Conservation (phyloP, 2,888 invertebrate genomes). For the Xanthorhoe designata region DNA sequence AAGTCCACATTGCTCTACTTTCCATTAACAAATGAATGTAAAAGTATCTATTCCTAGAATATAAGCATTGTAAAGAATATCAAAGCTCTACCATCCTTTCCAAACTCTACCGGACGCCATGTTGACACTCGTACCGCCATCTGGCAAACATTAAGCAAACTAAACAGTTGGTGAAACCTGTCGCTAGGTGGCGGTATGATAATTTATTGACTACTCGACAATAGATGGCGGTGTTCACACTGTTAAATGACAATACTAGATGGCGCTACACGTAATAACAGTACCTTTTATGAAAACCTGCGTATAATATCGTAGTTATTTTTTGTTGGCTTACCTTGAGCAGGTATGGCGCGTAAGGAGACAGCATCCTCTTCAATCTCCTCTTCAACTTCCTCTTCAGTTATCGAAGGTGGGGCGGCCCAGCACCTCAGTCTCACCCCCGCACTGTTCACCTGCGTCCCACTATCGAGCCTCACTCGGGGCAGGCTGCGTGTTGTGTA, state of each 20-base stretch:
- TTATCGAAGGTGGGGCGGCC: slow-evolving; percentile 88
- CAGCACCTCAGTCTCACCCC: slow-evolving; percentile 87
- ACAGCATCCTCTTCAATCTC: slow-evolving; percentile 87
- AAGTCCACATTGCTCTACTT: too few species aligned
- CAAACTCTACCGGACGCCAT: background rate
- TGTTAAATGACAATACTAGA: slow-evolving; percentile 55
- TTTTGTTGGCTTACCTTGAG: slow-evolving; percentile 74
- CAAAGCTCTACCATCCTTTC: background rate
- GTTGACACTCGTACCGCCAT: slow-evolving; percentile 41
- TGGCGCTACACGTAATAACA: slow-evolving; percentile 46
- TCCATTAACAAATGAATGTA: background rate
- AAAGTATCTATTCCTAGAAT: background rate
- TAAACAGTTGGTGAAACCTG: background rate
- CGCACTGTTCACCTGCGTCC: slow-evolving; percentile 85
- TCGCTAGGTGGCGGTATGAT: slow-evolving; percentile 37
- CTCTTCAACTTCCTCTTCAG: slow-evolving; percentile 88
- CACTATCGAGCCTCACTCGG: slow-evolving; percentile 89
- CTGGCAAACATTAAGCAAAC: slow-evolving; percentile 25
- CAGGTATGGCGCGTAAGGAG: slow-evolving; percentile 87
- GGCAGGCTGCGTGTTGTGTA: slow-evolving; percentile 83
- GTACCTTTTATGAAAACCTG: background rate
- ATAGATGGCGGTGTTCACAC: slow-evolving; percentile 29
- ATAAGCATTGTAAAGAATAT: background rate
- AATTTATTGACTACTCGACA: background rate
- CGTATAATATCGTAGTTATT: background rate